phyloP scores from a whole-genome alignment of 2,113 vertebrate genomes.

The Salvelinus fontinalis region DNA sequence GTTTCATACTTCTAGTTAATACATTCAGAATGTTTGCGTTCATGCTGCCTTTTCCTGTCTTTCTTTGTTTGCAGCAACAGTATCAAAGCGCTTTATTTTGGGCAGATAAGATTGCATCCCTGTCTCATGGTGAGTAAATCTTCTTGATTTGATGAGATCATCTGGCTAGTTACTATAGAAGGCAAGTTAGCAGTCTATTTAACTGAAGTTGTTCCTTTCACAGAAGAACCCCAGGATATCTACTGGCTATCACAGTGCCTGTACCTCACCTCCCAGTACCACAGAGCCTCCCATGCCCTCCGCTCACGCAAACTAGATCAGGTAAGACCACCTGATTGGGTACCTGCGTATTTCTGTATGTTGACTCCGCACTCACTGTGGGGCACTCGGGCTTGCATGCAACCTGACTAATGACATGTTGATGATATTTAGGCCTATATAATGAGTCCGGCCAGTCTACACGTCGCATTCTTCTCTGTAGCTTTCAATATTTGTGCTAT shows the following conservation, averaged over 20 bases:
- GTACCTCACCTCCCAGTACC: constrained; percentile 96
- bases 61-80: constrained; percentile 83
- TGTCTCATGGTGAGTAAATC: constrained; percentile 88
- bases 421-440: too few relatives aligned
- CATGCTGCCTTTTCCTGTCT: background rate
- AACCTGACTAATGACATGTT: background rate
- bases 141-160: background rate
- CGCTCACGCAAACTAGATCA: constrained; percentile 94
- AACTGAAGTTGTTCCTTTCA: constrained; percentile 8
- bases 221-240: constrained; percentile 96
- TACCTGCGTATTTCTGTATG: constrained; percentile 55
- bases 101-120: constrained; percentile 97
- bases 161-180: background rate
- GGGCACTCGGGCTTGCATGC: background rate
- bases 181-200: background rate
- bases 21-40: too few relatives aligned
- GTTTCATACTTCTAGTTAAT: too few relatives aligned
- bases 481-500: too few relatives aligned
- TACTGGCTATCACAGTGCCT: constrained; percentile 98
- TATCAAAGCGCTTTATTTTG: constrained; percentile 99
- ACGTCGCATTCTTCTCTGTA: too few relatives aligned
- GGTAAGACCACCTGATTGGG: constrained; percentile 60
- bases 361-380: too few relatives aligned
- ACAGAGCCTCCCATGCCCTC: constrained; percentile 94
- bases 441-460: too few relatives aligned